Conservation (phyloP, 2,113 vertebrate species). For the Gallinago media region DNA sequence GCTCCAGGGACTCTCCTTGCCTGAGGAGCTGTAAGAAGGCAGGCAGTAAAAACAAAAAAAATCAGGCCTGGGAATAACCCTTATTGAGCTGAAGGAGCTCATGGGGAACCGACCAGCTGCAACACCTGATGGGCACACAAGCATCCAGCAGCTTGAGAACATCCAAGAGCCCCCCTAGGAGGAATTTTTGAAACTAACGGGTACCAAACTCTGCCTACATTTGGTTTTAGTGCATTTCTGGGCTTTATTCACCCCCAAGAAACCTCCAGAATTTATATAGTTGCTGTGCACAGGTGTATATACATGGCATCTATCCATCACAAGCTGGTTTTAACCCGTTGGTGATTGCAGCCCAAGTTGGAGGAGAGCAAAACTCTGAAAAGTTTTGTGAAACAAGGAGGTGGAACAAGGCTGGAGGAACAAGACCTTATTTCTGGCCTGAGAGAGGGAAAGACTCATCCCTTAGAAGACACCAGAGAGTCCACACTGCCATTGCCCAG, state of each 20-base stretch:
- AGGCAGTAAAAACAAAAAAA: slow-evolving; percentile 47
- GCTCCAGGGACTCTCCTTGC: background rate
- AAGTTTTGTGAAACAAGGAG: no score
- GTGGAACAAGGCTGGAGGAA: background rate
- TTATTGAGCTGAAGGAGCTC: slow-evolving; percentile 30
- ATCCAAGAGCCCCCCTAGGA: background rate
- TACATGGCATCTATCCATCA: background rate
- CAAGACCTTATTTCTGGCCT: background rate
- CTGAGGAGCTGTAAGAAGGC: background rate
- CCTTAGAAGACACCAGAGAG: background rate
- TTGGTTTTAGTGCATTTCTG: background rate
- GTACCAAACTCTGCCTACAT: background rate
- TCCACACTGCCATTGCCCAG: background rate
- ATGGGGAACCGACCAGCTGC: background rate
- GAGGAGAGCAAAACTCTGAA: background rate
- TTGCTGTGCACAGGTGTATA: background rate
- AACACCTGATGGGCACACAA: background rate
- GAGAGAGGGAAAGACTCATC: background rate
- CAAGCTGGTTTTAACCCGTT: background rate
- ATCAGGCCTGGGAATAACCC: slow-evolving; percentile 23
- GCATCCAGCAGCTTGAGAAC: background rate
- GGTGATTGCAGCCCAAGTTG: background rate
- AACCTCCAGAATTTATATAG: background rate
- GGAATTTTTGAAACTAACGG: background rate
- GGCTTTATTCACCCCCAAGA: background rate